phyloP scores from a whole-genome alignment of 2,113 vertebrate genomes.

The Amblyopsis rosae region DNA sequence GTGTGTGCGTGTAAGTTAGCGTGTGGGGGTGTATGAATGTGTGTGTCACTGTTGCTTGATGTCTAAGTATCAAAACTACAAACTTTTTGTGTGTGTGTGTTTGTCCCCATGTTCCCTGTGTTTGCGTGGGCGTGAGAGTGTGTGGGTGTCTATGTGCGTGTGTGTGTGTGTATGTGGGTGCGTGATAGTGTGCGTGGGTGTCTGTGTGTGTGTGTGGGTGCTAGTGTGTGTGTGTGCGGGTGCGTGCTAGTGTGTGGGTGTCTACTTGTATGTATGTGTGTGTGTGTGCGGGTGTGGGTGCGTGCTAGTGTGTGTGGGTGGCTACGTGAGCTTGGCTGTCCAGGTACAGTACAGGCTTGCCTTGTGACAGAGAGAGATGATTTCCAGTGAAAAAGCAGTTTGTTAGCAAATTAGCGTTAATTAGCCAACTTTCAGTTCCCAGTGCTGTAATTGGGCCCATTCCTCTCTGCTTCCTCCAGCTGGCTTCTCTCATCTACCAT shows the following conservation, averaged over 20 bases:
- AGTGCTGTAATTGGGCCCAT: constrained; percentile 80
- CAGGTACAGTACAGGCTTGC: constrained; percentile 38
- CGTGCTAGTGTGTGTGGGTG: background rate
- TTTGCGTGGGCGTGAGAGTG: background rate
- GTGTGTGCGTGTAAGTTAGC: constrained; percentile 23
- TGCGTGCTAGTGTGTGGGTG: constrained; percentile 19
- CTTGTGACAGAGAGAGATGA: constrained; percentile 73
- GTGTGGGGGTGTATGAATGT: constrained; percentile 10
- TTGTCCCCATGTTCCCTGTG: background rate
- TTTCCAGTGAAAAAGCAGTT: constrained; percentile 77
- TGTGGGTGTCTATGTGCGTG: background rate
- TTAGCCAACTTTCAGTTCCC: constrained; percentile 80
- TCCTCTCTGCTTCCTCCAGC: constrained; percentile 80
- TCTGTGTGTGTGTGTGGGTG: background rate
- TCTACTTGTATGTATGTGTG: background rate
- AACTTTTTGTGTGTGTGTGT: background rate
- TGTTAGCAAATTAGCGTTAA: constrained; percentile 83
- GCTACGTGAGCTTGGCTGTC: constrained; percentile 32
- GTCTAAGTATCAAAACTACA: too few relatives aligned
- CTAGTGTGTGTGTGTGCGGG: constrained; percentile 24
- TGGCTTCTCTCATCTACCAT: constrained; percentile 72
- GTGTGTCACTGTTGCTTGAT: background rate
- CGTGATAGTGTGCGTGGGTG: background rate
- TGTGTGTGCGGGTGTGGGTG: background rate
- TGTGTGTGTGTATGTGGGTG: background rate